phyloP scores from a whole-genome alignment of 2,888 invertebrate species.

The Drosophila histrio region DNA sequence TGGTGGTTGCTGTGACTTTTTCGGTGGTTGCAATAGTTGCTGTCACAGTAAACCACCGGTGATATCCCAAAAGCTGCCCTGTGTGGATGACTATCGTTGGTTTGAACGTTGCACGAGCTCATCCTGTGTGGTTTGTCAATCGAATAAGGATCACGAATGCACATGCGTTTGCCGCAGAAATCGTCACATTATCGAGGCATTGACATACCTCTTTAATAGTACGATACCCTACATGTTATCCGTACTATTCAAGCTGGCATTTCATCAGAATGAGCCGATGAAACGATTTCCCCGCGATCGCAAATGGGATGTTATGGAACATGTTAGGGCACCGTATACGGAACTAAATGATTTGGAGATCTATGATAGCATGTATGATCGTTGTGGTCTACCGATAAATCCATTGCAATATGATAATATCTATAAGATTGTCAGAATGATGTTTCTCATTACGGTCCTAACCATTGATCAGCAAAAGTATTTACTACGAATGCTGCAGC shows the following conservation, averaged over 20 bases:
- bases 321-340: conserved; percentile 57
- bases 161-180: conserved; percentile 26
- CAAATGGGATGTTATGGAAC: conserved; percentile 59
- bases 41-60: background rate
- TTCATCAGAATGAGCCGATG: conserved; percentile 25
- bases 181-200: conserved; percentile 55
- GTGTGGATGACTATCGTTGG: conserved; percentile 28
- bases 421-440: conserved; percentile 50
- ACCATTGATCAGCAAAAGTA: conserved; percentile 38
- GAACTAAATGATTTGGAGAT: conserved; percentile 61
- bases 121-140: background rate
- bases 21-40: background rate
- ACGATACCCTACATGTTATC: conserved; percentile 34
- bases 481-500: conserved; percentile 37
- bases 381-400: conserved; percentile 57
- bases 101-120: conserved; percentile 28
- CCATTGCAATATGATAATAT: conserved; percentile 51
- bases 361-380: conserved; percentile 70
- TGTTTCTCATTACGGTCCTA: conserved; percentile 45
- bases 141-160: conserved; percentile 1
- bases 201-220: conserved; percentile 53
- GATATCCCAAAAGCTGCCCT: background rate
- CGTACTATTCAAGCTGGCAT: conserved; percentile 47
- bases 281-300: conserved; percentile 32
- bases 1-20: background rate